Conservation (phyloP, 2,888 invertebrate species). For the Plebejus anna region DNA sequence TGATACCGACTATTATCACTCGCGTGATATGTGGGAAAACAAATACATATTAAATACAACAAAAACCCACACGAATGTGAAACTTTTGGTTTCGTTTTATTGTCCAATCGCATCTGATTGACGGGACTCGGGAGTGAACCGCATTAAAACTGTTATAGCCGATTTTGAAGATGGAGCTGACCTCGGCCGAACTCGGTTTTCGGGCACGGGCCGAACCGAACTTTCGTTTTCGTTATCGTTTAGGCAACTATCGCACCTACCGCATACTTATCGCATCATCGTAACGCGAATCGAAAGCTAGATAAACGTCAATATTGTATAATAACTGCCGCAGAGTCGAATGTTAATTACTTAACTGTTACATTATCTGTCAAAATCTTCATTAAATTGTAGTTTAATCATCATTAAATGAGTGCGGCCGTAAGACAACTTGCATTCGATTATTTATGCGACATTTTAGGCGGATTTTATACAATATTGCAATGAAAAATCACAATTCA, state of each 20-base stretch:
- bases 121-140: not conserved
- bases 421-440: too few relatives aligned
- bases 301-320: constrained; percentile 33
- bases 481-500: not conserved
- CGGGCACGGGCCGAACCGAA: not conserved
- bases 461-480: not conserved
- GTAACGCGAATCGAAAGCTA: not conserved
- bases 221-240: not conserved
- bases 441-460: too few relatives aligned
- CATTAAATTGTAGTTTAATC: too few relatives aligned
- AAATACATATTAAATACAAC: constrained; percentile 4
- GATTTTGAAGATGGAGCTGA: not conserved
- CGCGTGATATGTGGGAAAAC: constrained; percentile 14
- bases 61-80: constrained; percentile 18
- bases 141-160: not conserved
- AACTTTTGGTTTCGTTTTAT: constrained; percentile 14
- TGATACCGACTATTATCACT: constrained; percentile 14
- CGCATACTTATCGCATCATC: constrained; percentile 5
- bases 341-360: too few relatives aligned
- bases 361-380: too few relatives aligned
- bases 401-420: not conserved
- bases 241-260: not conserved
- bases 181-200: not conserved
- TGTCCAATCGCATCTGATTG: not conserved
- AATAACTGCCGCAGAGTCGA: not conserved